These are phyloP conservation scores for Tragelaphus imberbis DNA, from an alignment of 2,113 vertebrate species.

Conservation along the genomic window DNA sequence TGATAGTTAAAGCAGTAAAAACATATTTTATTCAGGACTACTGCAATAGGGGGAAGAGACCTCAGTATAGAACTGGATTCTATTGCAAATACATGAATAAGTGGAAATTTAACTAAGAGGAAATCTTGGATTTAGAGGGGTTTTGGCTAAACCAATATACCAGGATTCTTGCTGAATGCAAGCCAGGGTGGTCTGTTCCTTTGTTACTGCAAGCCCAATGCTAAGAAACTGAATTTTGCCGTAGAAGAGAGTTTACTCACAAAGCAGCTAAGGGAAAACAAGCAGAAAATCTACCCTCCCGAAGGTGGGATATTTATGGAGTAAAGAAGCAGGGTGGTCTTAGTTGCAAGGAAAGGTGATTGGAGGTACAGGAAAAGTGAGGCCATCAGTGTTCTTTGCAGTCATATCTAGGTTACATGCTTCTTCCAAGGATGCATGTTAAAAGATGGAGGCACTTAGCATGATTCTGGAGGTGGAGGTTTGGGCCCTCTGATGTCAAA, in stretches of 20 bases:
- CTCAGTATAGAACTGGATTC: background rate
- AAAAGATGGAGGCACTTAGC: background rate
- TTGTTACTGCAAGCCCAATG: background rate
- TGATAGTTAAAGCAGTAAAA: background rate
- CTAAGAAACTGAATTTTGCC: background rate
- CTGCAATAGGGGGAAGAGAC: background rate
- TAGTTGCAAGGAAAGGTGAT: background rate
- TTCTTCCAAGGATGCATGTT: background rate
- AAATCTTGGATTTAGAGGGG: background rate
- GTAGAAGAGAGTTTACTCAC: background rate
- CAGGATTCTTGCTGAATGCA: background rate
- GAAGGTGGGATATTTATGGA: background rate
- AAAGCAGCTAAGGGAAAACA: background rate
- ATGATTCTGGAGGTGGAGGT: background rate
- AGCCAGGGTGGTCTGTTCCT: background rate
- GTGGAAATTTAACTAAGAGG: background rate
- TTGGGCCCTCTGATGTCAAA: background rate
- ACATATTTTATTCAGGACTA: background rate
- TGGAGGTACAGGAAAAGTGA: background rate
- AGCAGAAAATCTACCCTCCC: background rate
- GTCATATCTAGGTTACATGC: background rate
- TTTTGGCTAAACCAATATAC: background rate
- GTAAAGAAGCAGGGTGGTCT: background rate
- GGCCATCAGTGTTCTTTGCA: background rate
- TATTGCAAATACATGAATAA: background rate